phyloP scores from a whole-genome alignment of 2,113 vertebrate species.

The Malurus cyaneus region DNA sequence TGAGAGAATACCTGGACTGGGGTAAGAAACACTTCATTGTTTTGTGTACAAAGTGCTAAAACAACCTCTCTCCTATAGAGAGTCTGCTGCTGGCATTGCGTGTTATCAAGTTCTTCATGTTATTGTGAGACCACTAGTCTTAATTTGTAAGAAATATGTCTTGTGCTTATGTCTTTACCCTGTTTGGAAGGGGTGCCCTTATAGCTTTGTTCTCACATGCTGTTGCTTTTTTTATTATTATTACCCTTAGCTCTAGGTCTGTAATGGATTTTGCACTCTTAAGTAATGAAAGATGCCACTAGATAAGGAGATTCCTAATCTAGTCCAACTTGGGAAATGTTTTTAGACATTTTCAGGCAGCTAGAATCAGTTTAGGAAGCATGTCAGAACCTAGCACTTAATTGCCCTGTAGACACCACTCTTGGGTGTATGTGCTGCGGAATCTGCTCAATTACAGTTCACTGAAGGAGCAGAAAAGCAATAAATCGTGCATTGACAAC shows the following conservation, averaged over 20 bases:
- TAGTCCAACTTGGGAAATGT: background rate
- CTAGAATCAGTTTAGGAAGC: background rate
- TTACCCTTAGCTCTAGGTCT: background rate
- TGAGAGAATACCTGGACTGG: slow-evolving; percentile 91
- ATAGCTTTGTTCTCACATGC: background rate
- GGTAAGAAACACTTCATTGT: slow-evolving; percentile 78
- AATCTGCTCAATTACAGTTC: background rate
- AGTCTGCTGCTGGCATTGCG: background rate
- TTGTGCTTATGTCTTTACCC: background rate
- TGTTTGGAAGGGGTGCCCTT: background rate
- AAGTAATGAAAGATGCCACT: background rate
- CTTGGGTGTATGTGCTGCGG: background rate
- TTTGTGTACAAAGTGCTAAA: background rate
- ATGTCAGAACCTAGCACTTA: background rate
- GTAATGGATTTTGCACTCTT: background rate
- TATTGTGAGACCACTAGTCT: background rate
- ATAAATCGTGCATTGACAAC: background rate
- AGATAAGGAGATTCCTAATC: background rate
- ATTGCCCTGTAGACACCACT: background rate
- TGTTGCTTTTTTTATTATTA: background rate
- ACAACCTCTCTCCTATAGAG: background rate
- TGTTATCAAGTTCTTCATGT: background rate
- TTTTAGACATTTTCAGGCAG: background rate
- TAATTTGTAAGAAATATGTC: background rate
- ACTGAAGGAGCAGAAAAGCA: background rate